Conservation (phyloP, 23 tunicate genomes). For the Botrylloides violaceus region DNA sequence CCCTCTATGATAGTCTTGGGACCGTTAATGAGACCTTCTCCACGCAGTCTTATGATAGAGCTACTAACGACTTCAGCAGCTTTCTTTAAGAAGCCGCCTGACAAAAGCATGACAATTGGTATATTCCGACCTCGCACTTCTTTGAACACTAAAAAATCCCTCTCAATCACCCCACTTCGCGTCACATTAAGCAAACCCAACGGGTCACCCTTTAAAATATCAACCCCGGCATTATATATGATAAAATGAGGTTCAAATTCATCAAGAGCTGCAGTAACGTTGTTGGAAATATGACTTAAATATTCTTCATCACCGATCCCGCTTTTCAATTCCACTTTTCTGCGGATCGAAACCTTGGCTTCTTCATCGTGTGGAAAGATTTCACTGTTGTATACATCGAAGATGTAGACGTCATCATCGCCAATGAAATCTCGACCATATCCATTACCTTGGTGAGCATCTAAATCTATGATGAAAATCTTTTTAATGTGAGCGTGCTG, state of each 20-base stretch:
- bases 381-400: not conserved
- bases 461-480: not conserved
- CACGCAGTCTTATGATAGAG: slow-evolving; percentile 36
- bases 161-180: slow-evolving; percentile 45
- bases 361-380: slow-evolving; percentile 14
- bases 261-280: slow-evolving; percentile 30
- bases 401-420: slow-evolving; percentile 7
- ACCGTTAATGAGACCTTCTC: slow-evolving; percentile 22
- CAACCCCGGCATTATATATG: slow-evolving; percentile 88
- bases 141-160: slow-evolving; percentile 61
- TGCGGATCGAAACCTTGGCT: slow-evolving; percentile 24
- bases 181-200: slow-evolving; percentile 48
- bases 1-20: not conserved
- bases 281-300: slow-evolving; percentile 26
- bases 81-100: slow-evolving; percentile 73
- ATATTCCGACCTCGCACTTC: slow-evolving; percentile 24
- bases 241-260: slow-evolving; percentile 53
- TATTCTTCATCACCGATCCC: slow-evolving; percentile 38
- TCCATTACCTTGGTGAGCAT: slow-evolving; percentile 14
- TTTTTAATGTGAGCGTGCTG: not conserved
- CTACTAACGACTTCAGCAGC: slow-evolving; percentile 51
- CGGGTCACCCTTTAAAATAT: slow-evolving; percentile 56
- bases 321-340: slow-evolving; percentile 66
- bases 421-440: slow-evolving; percentile 9
- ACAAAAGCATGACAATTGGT: slow-evolving; percentile 79